Percentiles rank a stretch among this genome's conserved stretches.
Evolutionary conservation across 2,888 invertebrate genomes (phyloP).

Genomic region (Hedya salicella): DNA sequence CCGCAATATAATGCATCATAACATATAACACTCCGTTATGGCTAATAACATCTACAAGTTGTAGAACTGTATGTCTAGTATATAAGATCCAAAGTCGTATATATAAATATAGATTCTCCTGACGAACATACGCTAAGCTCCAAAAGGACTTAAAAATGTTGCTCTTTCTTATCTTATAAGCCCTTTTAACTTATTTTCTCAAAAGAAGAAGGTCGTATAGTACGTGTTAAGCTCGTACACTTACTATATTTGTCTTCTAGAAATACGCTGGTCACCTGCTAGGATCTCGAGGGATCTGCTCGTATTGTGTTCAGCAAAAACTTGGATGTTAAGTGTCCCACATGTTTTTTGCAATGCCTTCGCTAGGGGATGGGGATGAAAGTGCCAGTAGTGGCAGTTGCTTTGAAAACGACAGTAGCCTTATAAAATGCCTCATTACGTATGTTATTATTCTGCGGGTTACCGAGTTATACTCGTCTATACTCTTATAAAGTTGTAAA

Average conservation of each 20-base stretch:
- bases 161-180: background rate
- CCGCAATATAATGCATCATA: background rate
- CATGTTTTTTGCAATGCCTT: slow-evolving; percentile 6
- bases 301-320: slow-evolving; percentile 19
- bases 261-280: slow-evolving; percentile 18
- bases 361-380: background rate
- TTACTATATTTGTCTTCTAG: background rate
- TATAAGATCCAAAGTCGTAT: background rate
- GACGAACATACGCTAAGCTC: background rate
- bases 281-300: slow-evolving; percentile 1
- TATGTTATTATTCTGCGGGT: background rate
- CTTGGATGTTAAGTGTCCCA: slow-evolving; percentile 16
- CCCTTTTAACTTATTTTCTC: background rate
- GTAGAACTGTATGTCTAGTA: background rate
- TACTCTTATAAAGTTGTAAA: background rate
- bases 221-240: background rate
- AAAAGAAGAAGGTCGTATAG: background rate
- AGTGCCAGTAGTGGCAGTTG: slow-evolving; percentile 27
- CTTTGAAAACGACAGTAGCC: slow-evolving; percentile 1
- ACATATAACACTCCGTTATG: background rate
- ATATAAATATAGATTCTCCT: background rate
- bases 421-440: background rate
- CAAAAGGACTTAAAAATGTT: background rate
- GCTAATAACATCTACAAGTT: background rate
- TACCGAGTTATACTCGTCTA: background rate